Evolutionary conservation across 2,113 vertebrate genomes (phyloP), one percentile per base, ranked within the genome.

Genomic region (Cnemophilus loriae): DNA sequence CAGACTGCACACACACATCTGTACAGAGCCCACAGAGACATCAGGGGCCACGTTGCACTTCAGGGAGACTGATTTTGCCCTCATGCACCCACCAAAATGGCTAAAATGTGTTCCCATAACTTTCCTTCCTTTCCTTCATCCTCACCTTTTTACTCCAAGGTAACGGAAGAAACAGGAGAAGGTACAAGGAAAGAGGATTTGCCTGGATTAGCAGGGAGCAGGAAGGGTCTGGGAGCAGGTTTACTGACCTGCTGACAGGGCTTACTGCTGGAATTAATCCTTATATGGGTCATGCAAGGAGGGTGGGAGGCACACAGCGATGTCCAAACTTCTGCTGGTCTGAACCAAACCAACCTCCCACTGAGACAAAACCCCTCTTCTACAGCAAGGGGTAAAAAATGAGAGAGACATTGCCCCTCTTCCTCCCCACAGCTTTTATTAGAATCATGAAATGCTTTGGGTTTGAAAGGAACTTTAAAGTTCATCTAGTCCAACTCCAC

Each of bases 101-200:
- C 35, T 57, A 9, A 85, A 71, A 3, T 1, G 6, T 55, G 5
- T 9, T 87, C 42, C 50, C 2, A 1, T 41, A 84, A 37, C 8
- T 35, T 86, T 33, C 12, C 27, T 61, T 55, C 6, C 8, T 39
- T 69, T 65, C 7, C 22, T 67, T 71, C 3, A 37, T 6, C 44
- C 18, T 68, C 65, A 80, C 35, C 65, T 88, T 90, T 90, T 69
- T 41, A 77, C 24, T n/a, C 17, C 32, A 49, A 87, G 55, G 42
- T 53, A 65, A 42, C 22, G 33, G 55, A 86, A 86, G 56, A 61
- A 91, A 85, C 8, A 49, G 53, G 52, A 69, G 41, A 87, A 91
- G 67, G 85, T 60, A 76, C 3, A n/a, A 8, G 16, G 53, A 84
- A 95, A 95, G 94, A 90, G 74, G 95, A 96, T 94, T 94, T 94